Conservation (phyloP, 2,888 invertebrate species). For the Myathropa florea region DNA sequence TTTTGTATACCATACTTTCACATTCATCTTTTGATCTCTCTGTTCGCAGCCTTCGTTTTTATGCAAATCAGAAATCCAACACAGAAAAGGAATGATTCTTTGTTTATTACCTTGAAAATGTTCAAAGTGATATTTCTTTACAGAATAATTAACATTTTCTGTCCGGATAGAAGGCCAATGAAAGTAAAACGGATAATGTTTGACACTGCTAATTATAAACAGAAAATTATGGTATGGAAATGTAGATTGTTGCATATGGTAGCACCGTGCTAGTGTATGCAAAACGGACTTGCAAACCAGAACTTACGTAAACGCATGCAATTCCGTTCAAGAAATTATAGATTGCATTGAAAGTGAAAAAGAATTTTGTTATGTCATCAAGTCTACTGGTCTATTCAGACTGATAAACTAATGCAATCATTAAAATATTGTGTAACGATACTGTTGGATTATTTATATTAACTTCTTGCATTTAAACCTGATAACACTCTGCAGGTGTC, state of each 20-base stretch:
- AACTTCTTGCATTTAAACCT: neutral
- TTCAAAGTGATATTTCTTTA: constrained; percentile 14
- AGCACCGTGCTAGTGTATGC: neutral
- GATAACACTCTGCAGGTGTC: neutral
- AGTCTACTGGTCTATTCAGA: neutral
- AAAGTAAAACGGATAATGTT: constrained; percentile 6
- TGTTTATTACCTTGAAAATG: neutral
- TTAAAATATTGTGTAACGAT: neutral
- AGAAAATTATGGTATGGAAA: neutral
- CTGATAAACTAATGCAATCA: neutral
- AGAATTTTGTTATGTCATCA: neutral
- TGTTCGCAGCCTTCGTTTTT: neutral
- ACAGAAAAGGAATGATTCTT: neutral
- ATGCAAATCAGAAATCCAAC: neutral
- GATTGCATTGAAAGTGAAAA: neutral
- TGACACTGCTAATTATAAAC: neutral
- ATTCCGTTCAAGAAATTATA: neutral
- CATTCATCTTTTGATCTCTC: neutral
- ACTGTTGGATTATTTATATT: neutral
- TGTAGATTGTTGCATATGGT: neutral
- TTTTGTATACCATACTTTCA: neutral
- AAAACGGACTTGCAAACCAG: neutral
- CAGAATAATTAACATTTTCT: neutral
- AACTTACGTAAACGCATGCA: neutral
- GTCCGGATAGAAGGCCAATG: constrained; percentile 18